Evolutionary conservation across 64 coral and sea anemone species (phyloP).

Genomic region (Stylophora pistillata): DNA sequence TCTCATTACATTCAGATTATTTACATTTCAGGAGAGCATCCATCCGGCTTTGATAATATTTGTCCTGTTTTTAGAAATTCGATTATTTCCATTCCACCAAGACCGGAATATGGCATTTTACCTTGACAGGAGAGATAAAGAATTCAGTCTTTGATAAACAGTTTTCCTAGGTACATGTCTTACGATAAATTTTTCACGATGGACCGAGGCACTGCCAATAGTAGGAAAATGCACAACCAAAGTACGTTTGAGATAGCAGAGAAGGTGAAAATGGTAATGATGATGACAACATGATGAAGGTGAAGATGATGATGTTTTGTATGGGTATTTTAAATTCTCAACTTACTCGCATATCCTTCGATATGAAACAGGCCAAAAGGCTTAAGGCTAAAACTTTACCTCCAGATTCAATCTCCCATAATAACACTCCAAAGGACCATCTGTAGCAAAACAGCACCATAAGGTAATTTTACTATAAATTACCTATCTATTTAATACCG

Average conservation of each 20-base stretch:
- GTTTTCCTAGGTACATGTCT: too few relatives aligned
- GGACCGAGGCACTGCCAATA: too few relatives aligned
- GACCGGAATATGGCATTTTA: not conserved
- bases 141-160: not conserved
- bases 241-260: too few relatives aligned
- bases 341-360: not conserved
- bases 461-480: too few relatives aligned
- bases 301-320: not conserved
- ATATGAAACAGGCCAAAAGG: not conserved
- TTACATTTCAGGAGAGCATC: not conserved
- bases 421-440: constrained; percentile 20
- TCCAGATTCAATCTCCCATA: constrained; percentile 20
- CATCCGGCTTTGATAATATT: not conserved
- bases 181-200: too few relatives aligned
- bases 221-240: too few relatives aligned
- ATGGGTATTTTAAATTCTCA: not conserved
- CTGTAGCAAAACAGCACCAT: not conserved
- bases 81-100: not conserved
- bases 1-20: not conserved
- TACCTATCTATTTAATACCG: too few relatives aligned
- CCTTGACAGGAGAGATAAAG: not conserved
- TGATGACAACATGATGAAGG: too few relatives aligned
- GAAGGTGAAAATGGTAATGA: too few relatives aligned
- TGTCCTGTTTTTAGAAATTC: not conserved
- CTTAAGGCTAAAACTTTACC: not conserved